Percentiles rank a stretch among this genome's conserved stretches.
Conservation (phyloP, 2,113 vertebrate species). For the Ptychochromis oligacanthus region DNA sequence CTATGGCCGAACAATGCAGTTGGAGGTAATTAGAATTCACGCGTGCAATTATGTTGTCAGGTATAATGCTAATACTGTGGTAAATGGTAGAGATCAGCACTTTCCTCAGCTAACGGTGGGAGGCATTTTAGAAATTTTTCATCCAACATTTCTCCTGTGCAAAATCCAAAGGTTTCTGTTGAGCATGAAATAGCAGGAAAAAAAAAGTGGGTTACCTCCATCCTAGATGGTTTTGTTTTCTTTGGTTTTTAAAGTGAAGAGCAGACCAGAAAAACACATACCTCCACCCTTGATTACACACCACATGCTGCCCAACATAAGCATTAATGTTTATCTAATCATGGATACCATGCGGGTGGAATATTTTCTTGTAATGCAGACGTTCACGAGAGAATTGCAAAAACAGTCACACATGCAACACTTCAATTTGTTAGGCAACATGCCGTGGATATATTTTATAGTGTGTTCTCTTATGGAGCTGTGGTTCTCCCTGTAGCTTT, state of each 20-base stretch:
- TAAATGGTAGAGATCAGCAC: slow-evolving; percentile 21
- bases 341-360: too few species aligned
- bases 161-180: neutral
- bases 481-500: neutral
- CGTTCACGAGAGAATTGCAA: too few species aligned
- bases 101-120: neutral
- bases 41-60: slow-evolving; percentile 21
- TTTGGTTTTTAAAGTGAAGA: neutral
- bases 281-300: neutral
- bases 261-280: neutral
- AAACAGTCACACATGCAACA: neutral
- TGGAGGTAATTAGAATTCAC: slow-evolving; percentile 44
- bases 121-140: neutral
- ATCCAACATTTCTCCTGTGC: neutral
- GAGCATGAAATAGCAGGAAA: neutral
- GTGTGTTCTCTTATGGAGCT: neutral
- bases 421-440: neutral
- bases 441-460: neutral
- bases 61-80: neutral
- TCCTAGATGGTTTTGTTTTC: neutral
- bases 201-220: neutral
- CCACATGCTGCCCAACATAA: too few species aligned
- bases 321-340: too few species aligned
- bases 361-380: neutral
- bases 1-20: neutral